Evolutionary conservation across 2,797 vertebrate species (phyloP).

Genomic region (Rhinoraja longicauda): DNA sequence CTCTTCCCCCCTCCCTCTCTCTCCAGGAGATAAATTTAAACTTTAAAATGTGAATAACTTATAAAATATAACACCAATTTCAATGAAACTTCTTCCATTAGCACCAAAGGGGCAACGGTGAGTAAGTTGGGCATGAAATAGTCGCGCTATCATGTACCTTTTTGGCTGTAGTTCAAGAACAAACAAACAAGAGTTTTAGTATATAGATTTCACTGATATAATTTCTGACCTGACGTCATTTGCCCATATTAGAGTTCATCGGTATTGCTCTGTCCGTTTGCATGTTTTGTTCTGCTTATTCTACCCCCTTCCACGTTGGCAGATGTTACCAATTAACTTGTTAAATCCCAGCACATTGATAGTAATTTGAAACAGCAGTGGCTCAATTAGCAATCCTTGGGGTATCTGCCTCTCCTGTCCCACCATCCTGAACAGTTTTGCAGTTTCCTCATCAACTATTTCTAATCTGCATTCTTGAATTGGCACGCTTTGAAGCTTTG

Average conservation of each 20-base stretch:
- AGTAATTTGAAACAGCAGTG: not conserved
- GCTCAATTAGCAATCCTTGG: not conserved
- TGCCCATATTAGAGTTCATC: too few species aligned
- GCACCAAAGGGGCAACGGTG: too few species aligned
- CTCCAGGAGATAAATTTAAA: too few species aligned
- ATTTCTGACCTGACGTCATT: too few species aligned
- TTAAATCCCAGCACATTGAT: not conserved
- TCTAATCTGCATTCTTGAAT: not conserved
- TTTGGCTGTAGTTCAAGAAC: too few species aligned
- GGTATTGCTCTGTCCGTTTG: not conserved
- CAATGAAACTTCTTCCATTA: too few species aligned
- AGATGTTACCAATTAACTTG: not conserved
- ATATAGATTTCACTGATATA: not conserved
- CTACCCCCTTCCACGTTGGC: not conserved
- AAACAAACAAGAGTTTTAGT: too few species aligned
- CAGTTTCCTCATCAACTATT: not conserved
- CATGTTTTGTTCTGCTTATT: not conserved
- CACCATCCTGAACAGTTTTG: not conserved
- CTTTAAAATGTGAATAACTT: too few species aligned
- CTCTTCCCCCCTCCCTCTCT: too few species aligned
- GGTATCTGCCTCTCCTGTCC: not conserved
- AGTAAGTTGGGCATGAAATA: too few species aligned
- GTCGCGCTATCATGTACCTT: too few species aligned
- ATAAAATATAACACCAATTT: too few species aligned
- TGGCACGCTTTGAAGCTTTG: not conserved